Base-by-base conservation (phyloP, 2,113 vertebrate genomes). In the Polypterus bichir region DNA sequence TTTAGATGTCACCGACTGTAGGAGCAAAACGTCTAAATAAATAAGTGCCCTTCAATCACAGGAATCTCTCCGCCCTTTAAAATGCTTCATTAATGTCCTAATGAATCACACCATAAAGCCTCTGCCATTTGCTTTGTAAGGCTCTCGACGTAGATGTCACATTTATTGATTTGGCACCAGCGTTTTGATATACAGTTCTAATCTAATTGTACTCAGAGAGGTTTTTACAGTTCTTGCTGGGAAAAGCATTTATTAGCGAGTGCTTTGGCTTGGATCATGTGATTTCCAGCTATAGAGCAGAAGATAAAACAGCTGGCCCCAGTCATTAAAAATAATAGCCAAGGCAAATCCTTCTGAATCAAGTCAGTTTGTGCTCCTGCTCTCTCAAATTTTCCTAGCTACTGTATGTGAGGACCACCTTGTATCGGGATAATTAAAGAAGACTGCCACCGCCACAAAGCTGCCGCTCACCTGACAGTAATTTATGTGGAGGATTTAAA, bases 31-130 rank as follows among this genome's bases (percentile, higher is more conserved):
- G 9, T 51, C 6, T 51, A 51, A 7, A 51, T 70, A 71, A 73
- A 77, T 75, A 73, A 74, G 68, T 63, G 48, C 64, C 73, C 72
- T 63, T 79, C 72, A 76, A 74, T 81, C 81, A 78, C 68, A 45
- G n/a, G 54, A 64, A 46, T 62, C 66, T 62, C 76, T 73, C 74
- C 65, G 53, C 48, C 47, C 66, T 72, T 68, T 79, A 73, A 83
- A 83, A 79, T 68, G 75, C 71, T 77, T 85, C 80, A 81, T 86
- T 79, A 82, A 80, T 81, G 68, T 65, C 68, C 76, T 81, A 83
- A 85, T 81, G 76, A 83, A 79, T 83, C 79, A 74, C 65, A 69
- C 68, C 71, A 79, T 73, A 76, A 76, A 77, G 63, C 70, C 71
- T 62, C 70, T 67, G 67, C 68, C 71, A 68, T 70, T 61, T 61